Evolutionary conservation across 1,140 invertebrate genomes (phyloP), one percentile per base, ranked within the genome.

Genomic region (Sarcophaga bullata): DNA sequence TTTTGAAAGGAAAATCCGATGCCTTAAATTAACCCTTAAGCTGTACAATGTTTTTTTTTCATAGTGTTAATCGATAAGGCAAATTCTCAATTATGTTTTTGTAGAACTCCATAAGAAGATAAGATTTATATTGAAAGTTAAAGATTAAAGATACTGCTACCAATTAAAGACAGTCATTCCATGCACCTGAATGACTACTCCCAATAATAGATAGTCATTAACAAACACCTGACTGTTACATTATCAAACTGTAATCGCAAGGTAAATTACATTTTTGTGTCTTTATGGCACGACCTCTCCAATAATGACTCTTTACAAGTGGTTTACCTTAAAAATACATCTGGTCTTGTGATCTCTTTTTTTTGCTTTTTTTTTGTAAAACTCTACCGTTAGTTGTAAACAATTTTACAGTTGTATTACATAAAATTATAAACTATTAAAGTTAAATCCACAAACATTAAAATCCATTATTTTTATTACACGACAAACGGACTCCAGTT

Each of bases 261-360:
- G 54, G 54, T 58, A n/a, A 58, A 58, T 58, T 58, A 58, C 54
- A 58, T 58, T 58, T 58, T 13, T n/a, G n/a, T n/a, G 13, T 58
- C 54, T 58, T n/a, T 58, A 4, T 37, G 54, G n/a, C 54, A 58
- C 54, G 54, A 58, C 54, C 54, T 58, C n/a, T 6, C 54, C 54
- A 37, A n/a, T 58, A 58, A n/a, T n/a, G 54, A 58, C 54, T 58
- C 10, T 54, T 54, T 54, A 58, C 11, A 58, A 58, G 54, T 58
- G n/a, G 54, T 58, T 58, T 58, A 58, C 54, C 54, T 58, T 58
- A 58, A 58, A n/a, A 58, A 58, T 58, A 58, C 54, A 58, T 11
- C 54, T 58, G 54, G 54, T 58, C 13, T 58, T 58, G 25, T 58
- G 15, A 58, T 13, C n/a, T 58, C 0, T 37, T 37, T 37, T 37